Base-by-base conservation (phyloP, 2,113 vertebrate species). In the Scophthalmus maximus region DNA sequence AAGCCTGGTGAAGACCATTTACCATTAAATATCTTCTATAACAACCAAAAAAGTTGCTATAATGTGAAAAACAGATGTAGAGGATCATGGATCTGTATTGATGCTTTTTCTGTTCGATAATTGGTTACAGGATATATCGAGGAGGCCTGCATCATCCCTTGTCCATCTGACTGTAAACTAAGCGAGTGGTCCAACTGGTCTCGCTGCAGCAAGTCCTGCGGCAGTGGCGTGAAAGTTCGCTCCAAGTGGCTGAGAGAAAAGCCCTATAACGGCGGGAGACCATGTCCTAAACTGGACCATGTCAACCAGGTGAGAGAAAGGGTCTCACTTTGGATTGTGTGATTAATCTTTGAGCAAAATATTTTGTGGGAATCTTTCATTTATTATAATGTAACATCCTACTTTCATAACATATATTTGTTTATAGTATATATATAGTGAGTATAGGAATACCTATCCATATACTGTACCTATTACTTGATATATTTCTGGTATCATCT, bases 111-210 rank as follows among this genome's bases (percentile, higher is more conserved):
- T 32, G 3, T 18, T 30, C 27, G 8, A 20, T 64, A 6, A 23
- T 23, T 55, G 57, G 23, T 69, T 72, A 0, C 86, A 99, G 98
- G 97, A 18, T 97, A 99, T 63, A 99, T 99, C 2, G 98, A 99
- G 76, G 97, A 99, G 90, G 98, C 98, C 14, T 99, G 98, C 79
- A 97, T 97, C 78, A 98, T 98, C 68, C 95, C 97, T 4, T 99
- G 98, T 53, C 98, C 98, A 0, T 98, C 98, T 0, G 98, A 99
- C 90, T 99, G 98, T 89, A 99, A 99, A 69, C 96, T 99, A 68
- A 99, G 98, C 1, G 98, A 99, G 60, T 99, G 98, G 98, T 99
- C 98, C 89, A 99, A 96, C 84, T 99, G 98, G 98, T 99, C 98
- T 0, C 96, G 98, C 55, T 99, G 98, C 76, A 99, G 97, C 44